Base-by-base conservation (phyloP, 2,113 vertebrate species). In the Dipodomys stephensi region DNA sequence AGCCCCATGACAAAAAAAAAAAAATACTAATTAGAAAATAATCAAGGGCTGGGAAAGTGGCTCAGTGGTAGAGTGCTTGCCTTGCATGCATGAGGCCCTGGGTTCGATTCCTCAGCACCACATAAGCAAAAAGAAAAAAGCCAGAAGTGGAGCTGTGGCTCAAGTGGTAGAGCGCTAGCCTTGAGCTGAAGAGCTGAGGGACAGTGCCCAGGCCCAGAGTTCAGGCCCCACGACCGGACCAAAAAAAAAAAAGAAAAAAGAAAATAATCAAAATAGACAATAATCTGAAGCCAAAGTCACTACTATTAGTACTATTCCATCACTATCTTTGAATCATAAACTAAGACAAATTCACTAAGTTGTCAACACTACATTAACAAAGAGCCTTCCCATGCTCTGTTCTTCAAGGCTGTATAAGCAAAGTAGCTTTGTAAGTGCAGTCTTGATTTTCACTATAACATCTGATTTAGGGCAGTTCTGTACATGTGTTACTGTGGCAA, bases 221-320 rank as follows among this genome's bases (percentile, higher is more conserved):
- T 49, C 49, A 62, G 6, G 60, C 60, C 60, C 19, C 16, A 15
- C 9, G 20, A 16, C 20, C 19, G 8, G 20, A 5, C 60, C 60
- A 62, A 13, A 6, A 22, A 76, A 89, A 90, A 95, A 90, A 1
- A 25, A 83, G 30, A 90, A 49, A 49, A 49, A 9, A 49, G 49
- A 49, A 49, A 49, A 49, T 12, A 49, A 49, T 49, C 49, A 49
- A 49, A 49, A 87, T 19, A 39, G 4, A 87, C 5, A 68, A 23
- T 92, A 90, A 79, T 76, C 60, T 94, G 20, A 94, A 32, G 25
- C 46, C 60, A 88, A 88, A 88, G 20, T 96, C 68, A 91, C 53
- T 78, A 67, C 25, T 91, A 80, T 7, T 77, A 15, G 7, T 73
- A 91, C 44, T 84, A 91, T 4, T 69, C 16, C 71, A 73, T 22